These are phyloP conservation scores for Antigone vipio DNA, from an alignment of 2,113 vertebrate species.

Conservation along the genomic window DNA sequence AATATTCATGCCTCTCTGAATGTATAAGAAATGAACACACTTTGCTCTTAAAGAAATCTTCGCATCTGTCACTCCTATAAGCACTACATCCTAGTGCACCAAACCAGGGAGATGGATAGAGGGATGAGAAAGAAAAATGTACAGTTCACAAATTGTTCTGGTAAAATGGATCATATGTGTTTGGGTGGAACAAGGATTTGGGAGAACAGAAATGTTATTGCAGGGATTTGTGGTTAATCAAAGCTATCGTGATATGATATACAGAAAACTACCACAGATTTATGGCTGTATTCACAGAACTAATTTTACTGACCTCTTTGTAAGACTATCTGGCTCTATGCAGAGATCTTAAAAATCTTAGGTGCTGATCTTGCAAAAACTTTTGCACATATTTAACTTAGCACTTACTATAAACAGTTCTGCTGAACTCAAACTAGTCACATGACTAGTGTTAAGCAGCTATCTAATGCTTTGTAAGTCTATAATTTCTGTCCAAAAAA, in stretches of 20 bases:
- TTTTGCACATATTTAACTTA: neutral
- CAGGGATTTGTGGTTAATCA: constrained; percentile 10
- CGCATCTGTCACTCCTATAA: neutral
- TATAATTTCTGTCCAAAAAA: neutral
- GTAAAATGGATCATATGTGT: neutral
- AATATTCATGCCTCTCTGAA: neutral
- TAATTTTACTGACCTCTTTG: neutral
- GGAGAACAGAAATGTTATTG: neutral
- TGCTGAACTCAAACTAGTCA: neutral
- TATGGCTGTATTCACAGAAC: neutral
- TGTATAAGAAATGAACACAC: neutral
- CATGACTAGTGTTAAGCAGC: neutral
- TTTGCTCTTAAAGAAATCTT: neutral
- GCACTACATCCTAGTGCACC: neutral
- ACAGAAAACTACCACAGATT: neutral
- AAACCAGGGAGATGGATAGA: neutral
- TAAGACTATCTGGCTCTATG: neutral
- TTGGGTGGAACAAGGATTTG: neutral
- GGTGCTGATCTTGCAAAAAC: neutral
- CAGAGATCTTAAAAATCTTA: neutral
- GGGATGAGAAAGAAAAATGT: neutral
- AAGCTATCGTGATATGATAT: neutral
- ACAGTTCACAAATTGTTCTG: neutral
- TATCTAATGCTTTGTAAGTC: neutral
- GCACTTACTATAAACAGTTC: neutral